Conservation (phyloP, 1,140 invertebrate species). For the Drosophila cardini region DNA sequence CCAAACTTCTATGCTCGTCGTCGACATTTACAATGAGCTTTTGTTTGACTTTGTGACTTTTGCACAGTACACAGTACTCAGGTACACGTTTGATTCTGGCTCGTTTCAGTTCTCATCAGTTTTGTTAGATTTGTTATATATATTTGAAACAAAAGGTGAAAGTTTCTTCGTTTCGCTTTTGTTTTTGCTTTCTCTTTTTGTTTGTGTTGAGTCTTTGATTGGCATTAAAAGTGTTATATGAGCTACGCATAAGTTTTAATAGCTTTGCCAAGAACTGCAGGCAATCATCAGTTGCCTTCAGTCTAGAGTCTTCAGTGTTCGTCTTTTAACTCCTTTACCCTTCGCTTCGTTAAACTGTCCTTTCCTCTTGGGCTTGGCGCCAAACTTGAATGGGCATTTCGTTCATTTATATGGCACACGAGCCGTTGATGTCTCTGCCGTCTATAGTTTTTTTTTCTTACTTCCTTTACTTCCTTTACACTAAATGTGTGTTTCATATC, state of each 20-base stretch:
- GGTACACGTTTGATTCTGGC: slow-evolving; percentile 1
- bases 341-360: background rate
- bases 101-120: slow-evolving; percentile 36
- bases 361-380: background rate
- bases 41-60: slow-evolving; percentile 73
- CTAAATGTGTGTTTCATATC: slow-evolving; percentile 20
- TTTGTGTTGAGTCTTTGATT: slow-evolving; percentile 69
- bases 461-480: slow-evolving; percentile 1
- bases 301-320: slow-evolving; percentile 8
- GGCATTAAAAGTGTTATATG: slow-evolving; percentile 77
- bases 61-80: slow-evolving; percentile 5
- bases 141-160: slow-evolving; percentile 37
- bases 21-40: slow-evolving; percentile 65
- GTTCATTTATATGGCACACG: slow-evolving; percentile 50
- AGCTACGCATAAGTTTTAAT: slow-evolving; percentile 75
- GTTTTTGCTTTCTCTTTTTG: slow-evolving; percentile 22
- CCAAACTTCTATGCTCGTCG: slow-evolving; percentile 10
- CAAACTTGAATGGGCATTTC: slow-evolving; percentile 52
- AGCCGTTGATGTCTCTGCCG: slow-evolving; percentile 41
- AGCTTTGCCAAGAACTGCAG: slow-evolving; percentile 52
- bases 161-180: slow-evolving; percentile 27
- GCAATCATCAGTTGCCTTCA: slow-evolving; percentile 31
- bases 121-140: slow-evolving; percentile 32
- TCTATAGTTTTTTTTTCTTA: slow-evolving; percentile 32
- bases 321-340: background rate